Percentiles rank a stretch among this genome's conserved stretches.
Conservation (phyloP, 1,140 invertebrate species). For the Centruroides vittatus region DNA sequence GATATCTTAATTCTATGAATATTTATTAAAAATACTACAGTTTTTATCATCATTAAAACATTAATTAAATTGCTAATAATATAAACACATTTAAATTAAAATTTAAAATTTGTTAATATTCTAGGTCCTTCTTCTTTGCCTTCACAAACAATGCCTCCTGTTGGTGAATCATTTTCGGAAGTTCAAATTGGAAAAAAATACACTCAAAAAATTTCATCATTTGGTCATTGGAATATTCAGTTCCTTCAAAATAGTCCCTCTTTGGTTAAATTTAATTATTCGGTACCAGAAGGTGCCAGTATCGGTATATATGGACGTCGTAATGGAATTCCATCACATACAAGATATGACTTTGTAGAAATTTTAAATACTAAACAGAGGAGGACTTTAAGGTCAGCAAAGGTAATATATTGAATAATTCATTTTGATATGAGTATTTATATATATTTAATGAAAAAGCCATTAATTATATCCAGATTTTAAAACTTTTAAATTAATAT, state of each 20-base stretch:
- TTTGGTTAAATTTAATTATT: conserved; percentile 76
- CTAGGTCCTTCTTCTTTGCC: conserved; percentile 16
- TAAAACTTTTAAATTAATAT: too few relatives aligned
- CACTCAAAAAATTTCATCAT: conserved; percentile 62
- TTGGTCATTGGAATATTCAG: conserved; percentile 81
- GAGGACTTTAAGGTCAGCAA: conserved; percentile 25
- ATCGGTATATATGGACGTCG: conserved; percentile 84
- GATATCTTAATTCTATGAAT: too few relatives aligned
- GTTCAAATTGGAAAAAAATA: conserved; percentile 64
- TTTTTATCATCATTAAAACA: too few relatives aligned
- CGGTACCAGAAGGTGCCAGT: conserved; percentile 74
- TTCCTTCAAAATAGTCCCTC: conserved; percentile 75
- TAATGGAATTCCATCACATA: conserved; percentile 74
- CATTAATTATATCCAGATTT: too few relatives aligned
- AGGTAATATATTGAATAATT: conserved; percentile 5
- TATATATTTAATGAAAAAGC: too few relatives aligned
- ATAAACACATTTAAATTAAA: too few relatives aligned
- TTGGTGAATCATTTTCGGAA: conserved; percentile 48
- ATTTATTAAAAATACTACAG: too few relatives aligned
- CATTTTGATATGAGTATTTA: too few relatives aligned
- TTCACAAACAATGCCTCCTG: conserved; percentile 19
- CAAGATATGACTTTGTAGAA: conserved; percentile 89
- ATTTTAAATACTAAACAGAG: conserved; percentile 28
- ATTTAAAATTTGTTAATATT: background rate
- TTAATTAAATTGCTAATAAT: too few relatives aligned